These are phyloP conservation scores for Chaetophractus vellerosus DNA, from an alignment of 2,797 vertebrate genomes.

Conservation along the genomic window DNA sequence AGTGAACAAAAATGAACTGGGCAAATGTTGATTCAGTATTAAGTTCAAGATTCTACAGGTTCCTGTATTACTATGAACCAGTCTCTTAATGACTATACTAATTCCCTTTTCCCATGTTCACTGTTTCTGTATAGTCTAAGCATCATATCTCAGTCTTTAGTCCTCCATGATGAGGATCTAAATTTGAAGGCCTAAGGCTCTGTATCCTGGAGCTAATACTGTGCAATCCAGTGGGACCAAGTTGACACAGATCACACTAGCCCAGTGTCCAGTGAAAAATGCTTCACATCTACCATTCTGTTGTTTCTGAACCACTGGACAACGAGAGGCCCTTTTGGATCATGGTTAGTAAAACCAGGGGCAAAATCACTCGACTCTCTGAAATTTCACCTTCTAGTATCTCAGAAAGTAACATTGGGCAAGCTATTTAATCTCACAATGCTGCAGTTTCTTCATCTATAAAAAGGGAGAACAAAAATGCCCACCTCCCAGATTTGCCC, in stretches of 20 bases:
- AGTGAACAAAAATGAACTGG: background rate
- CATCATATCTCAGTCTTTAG: background rate
- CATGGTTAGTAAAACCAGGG: background rate
- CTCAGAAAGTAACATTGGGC: background rate
- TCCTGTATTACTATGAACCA: background rate
- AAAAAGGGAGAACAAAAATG: background rate
- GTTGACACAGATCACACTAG: too few species aligned
- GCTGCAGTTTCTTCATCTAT: background rate
- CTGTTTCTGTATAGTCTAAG: background rate
- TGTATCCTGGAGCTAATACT: background rate
- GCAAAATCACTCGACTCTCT: background rate
- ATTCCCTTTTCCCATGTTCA: background rate
- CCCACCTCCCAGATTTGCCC: background rate
- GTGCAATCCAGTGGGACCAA: background rate
- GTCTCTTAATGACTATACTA: background rate
- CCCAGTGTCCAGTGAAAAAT: background rate
- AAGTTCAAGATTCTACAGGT: background rate
- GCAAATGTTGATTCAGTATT: background rate
- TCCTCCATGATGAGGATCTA: background rate
- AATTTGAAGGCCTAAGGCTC: conserved; percentile 13
- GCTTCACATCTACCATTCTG: background rate
- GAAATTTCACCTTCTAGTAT: background rate
- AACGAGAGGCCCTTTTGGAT: background rate
- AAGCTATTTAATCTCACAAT: background rate
- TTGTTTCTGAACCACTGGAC: background rate